phyloP scores from a whole-genome alignment of 1,140 invertebrate species.

The Apocrypta bakeri region DNA sequence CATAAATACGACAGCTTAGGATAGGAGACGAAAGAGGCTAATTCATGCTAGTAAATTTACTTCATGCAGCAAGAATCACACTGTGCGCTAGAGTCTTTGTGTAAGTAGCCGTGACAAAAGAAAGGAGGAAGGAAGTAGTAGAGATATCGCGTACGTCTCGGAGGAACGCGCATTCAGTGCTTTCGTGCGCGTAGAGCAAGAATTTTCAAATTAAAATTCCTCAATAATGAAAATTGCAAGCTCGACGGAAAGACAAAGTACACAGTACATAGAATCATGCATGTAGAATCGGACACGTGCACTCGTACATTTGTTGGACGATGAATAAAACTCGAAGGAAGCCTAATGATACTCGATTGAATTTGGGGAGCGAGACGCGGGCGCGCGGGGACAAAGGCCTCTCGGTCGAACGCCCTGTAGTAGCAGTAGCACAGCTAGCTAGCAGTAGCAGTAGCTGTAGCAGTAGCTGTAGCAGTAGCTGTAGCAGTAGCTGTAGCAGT shows the following conservation, averaged over 20 bases:
- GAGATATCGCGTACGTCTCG: not conserved
- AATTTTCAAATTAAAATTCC: conserved; percentile 32
- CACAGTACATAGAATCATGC: not conserved
- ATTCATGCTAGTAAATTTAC: not conserved
- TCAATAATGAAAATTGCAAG: conserved; percentile 36
- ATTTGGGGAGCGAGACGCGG: conserved; percentile 34
- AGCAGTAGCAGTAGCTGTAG: too few relatives aligned
- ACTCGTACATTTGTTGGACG: too few relatives aligned
- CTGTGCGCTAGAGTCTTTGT: too few relatives aligned
- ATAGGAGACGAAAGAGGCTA: too few relatives aligned
- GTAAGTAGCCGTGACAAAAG: not conserved
- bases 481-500: not conserved
- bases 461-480: too few relatives aligned
- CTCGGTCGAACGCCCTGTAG: not conserved
- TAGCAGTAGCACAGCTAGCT: not conserved
- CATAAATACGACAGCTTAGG: too few relatives aligned
- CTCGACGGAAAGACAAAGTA: not conserved
- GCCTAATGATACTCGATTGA: conserved; percentile 43
- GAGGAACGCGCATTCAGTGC: not conserved
- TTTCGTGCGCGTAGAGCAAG: not conserved
- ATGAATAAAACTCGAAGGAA: conserved; percentile 34
- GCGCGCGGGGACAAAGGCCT: conserved; percentile 29
- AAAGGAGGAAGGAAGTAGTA: not conserved
- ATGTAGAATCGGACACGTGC: too few relatives aligned
- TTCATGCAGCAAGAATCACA: not conserved